These are phyloP conservation scores for Sebastes oblongus DNA, from an alignment of 2,797 vertebrate species.

Conservation along the genomic window DNA sequence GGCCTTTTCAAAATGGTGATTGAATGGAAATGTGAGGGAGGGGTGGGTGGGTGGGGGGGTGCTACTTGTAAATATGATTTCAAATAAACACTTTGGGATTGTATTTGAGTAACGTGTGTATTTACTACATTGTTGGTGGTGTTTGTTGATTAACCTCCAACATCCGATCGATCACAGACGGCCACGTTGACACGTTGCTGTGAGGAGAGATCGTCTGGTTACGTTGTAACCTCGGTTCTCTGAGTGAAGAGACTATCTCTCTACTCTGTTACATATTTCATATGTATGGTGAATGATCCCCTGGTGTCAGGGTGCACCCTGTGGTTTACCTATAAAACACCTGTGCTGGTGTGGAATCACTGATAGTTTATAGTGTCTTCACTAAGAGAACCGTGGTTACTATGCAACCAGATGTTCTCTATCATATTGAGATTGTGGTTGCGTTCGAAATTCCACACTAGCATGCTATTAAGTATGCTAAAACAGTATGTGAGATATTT, in stretches of 20 bases:
- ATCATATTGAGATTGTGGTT: too few species aligned
- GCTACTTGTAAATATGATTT: conserved; percentile 77
- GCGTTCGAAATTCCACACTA: too few species aligned
- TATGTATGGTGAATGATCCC: not conserved
- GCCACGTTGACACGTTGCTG: not conserved
- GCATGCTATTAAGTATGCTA: too few species aligned
- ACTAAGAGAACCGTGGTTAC: not conserved
- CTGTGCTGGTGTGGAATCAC: not conserved
- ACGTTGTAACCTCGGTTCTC: not conserved
- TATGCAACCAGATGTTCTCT: not conserved
- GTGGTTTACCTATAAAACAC: not conserved
- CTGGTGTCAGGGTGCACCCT: too few species aligned
- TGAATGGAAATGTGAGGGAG: conserved; percentile 46
- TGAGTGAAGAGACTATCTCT: not conserved
- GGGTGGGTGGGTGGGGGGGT: conserved; percentile 19
- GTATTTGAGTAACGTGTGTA: conserved; percentile 36
- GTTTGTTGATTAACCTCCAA: not conserved
- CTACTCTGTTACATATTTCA: not conserved
- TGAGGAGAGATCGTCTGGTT: not conserved
- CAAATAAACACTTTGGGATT: conserved; percentile 78
- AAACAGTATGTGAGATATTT: too few species aligned
- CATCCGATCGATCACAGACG: not conserved
- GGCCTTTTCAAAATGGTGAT: conserved; percentile 52
- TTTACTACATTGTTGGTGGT: not conserved
- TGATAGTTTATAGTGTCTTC: not conserved